Base-by-base conservation (phyloP, 1,140 invertebrate species). In the Papilio polyxenes region DNA sequence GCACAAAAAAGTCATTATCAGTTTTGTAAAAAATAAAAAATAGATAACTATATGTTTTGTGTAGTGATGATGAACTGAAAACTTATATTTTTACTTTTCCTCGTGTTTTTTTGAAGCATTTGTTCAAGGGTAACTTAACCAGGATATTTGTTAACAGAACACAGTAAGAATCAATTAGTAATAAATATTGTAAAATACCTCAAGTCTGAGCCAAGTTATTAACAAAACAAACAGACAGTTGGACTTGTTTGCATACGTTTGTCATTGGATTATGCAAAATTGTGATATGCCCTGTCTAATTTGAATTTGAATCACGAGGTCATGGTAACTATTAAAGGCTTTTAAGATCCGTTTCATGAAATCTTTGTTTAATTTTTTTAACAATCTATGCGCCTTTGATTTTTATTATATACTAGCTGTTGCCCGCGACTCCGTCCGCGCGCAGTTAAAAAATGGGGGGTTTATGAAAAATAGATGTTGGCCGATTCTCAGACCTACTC, bases 221-320 rank as follows among this genome's bases (percentile, higher is more conserved):
- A 72, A 72, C 65, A 72, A 72, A 72, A 72, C 65, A 72, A 72
- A 72, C 65, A 72, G 65, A 72, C 65, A 72, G 65, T 40, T 37
- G 13, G 65, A 72, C 65, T 72, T 72, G 65, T 72, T 72, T 72
- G 65, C 23, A 17, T 40, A 72, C 65, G 65, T 72, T 72, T 72
- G 65, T 31, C 65, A 72, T 72, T 72, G 65, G 65, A 72, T 72
- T 72, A 72, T 72, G 65, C 65, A 72, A 37, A 40, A 72, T 23
- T 65, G 23, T 72, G 65, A 72, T 72, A 72, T 72, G 13, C 65
- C 65, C 65, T 59, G 31, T 65, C 65, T 72, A 31, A 40, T 72
- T 72, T 72, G 65, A 72, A 72, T 72, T 17, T 6, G 56, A 59
- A 59, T 59, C 11, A 72, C 65, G 65, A 72, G 65, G 65, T 72